Evolutionary conservation across 2,888 invertebrate species (phyloP).

Genomic region (Phania funesta): DNA sequence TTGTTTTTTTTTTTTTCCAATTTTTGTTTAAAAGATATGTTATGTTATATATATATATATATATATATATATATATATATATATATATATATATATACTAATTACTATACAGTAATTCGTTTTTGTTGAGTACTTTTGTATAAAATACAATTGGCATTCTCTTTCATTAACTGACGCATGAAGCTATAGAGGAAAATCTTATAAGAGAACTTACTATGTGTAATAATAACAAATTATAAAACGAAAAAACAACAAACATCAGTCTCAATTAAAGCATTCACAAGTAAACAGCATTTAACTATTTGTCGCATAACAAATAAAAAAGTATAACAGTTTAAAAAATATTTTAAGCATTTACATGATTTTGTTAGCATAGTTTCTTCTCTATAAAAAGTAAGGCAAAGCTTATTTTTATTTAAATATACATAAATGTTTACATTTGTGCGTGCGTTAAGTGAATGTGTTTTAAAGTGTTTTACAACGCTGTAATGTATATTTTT

Average conservation of each 20-base stretch:
- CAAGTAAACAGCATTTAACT: slow-evolving; percentile 27
- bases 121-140: too few species aligned
- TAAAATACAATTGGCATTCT: too few species aligned
- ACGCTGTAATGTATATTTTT: slow-evolving; percentile 21
- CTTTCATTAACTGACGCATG: too few species aligned
- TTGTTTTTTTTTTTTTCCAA: too few species aligned
- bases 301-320: background rate
- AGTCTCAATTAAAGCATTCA: slow-evolving; percentile 46
- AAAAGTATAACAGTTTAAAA: background rate
- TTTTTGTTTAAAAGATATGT: too few species aligned
- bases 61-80: too few species aligned
- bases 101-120: too few species aligned
- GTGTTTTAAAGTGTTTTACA: slow-evolving; percentile 51
- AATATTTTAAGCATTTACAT: too few species aligned
- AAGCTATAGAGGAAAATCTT: background rate
- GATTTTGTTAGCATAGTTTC: too few species aligned
- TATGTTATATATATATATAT: too few species aligned
- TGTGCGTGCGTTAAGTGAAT: background rate
- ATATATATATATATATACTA: too few species aligned
- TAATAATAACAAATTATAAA: slow-evolving; percentile 14
- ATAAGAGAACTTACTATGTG: background rate
- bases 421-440: background rate
- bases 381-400: background rate
- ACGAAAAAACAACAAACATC: slow-evolving; percentile 22
- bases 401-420: slow-evolving; percentile 15